Percentiles rank a stretch among this genome's conserved stretches.
These are phyloP conservation scores for Apamea anceps DNA, from an alignment of 2,888 invertebrate species.

Conservation along the genomic window DNA sequence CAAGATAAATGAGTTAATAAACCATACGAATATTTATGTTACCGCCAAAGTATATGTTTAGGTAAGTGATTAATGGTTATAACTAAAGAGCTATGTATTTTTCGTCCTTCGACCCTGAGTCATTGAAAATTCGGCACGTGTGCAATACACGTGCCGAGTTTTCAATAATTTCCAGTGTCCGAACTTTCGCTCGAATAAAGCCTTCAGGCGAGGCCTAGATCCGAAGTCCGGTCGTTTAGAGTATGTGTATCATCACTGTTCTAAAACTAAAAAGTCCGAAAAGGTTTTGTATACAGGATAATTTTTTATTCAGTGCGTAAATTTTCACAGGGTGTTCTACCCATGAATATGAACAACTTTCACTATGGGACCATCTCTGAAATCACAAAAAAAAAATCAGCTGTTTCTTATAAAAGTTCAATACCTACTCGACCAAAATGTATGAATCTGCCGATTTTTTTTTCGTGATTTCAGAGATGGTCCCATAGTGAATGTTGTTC, in stretches of 20 bases:
- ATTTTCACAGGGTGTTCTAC: no score
- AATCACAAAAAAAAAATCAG: no score
- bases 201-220: conserved; percentile 27
- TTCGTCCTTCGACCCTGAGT: background rate
- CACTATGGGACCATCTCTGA: no score
- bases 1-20: background rate
- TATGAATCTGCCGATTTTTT: no score
- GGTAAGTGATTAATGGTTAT: background rate
- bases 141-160: background rate
- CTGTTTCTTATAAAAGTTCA: no score
- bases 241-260: conserved; percentile 4
- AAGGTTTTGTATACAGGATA: no score
- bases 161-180: background rate
- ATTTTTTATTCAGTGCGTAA: no score
- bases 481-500: no score
- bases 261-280: background rate
- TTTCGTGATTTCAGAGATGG: no score
- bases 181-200: conserved; percentile 9
- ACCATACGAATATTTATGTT: background rate
- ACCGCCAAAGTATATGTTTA: background rate
- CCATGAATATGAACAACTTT: no score
- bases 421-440: no score
- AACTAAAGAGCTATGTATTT: background rate
- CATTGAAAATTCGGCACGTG: background rate
- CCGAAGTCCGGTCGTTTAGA: background rate